Conservation (phyloP, 2,888 invertebrate species). For the Mongoloraphidia duomilia region DNA sequence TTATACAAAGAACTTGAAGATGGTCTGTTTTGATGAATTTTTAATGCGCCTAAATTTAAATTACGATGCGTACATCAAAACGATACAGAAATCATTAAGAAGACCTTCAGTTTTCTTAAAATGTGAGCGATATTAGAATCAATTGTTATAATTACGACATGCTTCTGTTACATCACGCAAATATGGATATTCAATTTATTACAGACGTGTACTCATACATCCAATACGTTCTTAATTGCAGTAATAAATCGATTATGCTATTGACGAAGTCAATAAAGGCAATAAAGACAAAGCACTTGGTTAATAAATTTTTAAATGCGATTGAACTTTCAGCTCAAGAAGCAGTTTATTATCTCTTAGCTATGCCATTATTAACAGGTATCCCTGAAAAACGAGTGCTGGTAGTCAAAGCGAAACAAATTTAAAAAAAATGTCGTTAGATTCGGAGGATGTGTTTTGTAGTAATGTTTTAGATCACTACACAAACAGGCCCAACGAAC, state of each 20-base stretch:
- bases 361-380: constrained; percentile 6
- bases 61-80: too few relatives aligned
- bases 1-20: too few relatives aligned
- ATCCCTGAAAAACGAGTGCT: background rate
- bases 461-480: background rate
- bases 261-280: constrained; percentile 16
- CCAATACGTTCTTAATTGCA: constrained; percentile 19
- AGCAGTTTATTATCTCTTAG: constrained; percentile 13
- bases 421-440: background rate
- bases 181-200: constrained; percentile 24
- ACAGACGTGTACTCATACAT: constrained; percentile 21
- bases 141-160: constrained; percentile 9
- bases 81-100: too few relatives aligned
- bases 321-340: constrained; percentile 14
- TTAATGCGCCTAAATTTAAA: too few relatives aligned
- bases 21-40: too few relatives aligned
- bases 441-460: background rate
- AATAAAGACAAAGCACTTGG: constrained; percentile 15
- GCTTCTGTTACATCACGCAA: constrained; percentile 18
- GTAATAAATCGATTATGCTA: constrained; percentile 13
- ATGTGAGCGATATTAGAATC: too few relatives aligned
- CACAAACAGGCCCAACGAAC: background rate
- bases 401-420: background rate
- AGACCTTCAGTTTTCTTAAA: too few relatives aligned
- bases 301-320: constrained; percentile 12